Conservation (phyloP, 2,888 invertebrate species). For the Aleiodes leptofemur region DNA sequence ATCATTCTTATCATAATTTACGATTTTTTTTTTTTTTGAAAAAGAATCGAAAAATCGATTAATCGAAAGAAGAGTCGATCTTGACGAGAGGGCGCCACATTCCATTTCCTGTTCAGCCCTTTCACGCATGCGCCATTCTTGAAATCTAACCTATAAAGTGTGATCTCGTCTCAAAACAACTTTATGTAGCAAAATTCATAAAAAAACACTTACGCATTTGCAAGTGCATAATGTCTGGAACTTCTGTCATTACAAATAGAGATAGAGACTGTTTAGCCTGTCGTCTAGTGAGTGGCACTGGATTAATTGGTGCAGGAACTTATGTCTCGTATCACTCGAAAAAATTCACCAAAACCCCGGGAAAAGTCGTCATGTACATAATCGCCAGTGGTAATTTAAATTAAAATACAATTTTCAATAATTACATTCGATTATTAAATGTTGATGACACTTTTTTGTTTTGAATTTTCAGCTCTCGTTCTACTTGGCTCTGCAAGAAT, state of each 20-base stretch:
- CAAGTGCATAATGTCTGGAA: constrained; percentile 48
- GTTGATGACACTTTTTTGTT: constrained; percentile 17
- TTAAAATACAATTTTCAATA: constrained; percentile 22
- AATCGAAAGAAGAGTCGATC: too few species aligned
- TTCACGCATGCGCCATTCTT: too few species aligned
- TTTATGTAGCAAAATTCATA: too few species aligned
- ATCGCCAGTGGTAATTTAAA: constrained; percentile 76
- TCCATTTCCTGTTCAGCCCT: too few species aligned
- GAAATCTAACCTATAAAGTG: too few species aligned
- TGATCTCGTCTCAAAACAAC: too few species aligned
- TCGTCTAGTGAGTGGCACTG: constrained; percentile 79
- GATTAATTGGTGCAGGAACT: constrained; percentile 80
- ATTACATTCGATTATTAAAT: constrained; percentile 18
- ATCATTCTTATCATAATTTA: too few species aligned
- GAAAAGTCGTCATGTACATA: constrained; percentile 75
- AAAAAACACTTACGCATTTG: too few species aligned
- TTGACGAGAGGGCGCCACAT: too few species aligned
- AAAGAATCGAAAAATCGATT: too few species aligned
- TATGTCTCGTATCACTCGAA: constrained; percentile 79
- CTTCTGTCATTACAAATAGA: constrained; percentile 71
- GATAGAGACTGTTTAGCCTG: constrained; percentile 80
- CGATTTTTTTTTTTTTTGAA: too few species aligned
- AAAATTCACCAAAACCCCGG: constrained; percentile 77
- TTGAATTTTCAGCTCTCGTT: constrained; percentile 77
- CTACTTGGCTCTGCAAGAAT: constrained; percentile 80